phyloP scores from a whole-genome alignment of 2,113 vertebrate species.

The Ivindomyrus marchei region DNA sequence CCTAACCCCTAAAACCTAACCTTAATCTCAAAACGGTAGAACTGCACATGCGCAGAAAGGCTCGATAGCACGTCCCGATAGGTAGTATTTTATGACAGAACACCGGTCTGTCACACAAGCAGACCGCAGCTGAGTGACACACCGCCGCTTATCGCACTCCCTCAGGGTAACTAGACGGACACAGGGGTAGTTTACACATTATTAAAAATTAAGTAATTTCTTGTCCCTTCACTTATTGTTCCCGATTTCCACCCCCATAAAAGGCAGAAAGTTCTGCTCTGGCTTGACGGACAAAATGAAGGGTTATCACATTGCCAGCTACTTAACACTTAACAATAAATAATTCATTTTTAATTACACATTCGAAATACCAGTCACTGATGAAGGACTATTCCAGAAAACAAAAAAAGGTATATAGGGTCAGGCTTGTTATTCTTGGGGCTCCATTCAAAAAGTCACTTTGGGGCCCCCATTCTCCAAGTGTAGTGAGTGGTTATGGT shows the following conservation, averaged over 20 bases:
- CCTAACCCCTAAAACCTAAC: no score
- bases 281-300: neutral
- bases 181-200: constrained; percentile 12
- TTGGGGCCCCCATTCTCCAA: neutral
- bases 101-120: neutral
- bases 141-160: neutral
- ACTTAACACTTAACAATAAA: neutral
- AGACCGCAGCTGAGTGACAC: constrained; percentile 31
- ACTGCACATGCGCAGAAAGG: no score
- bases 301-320: neutral
- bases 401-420: neutral
- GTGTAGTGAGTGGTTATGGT: neutral
- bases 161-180: neutral
- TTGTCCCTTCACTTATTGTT: neutral
- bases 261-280: neutral
- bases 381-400: neutral
- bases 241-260: neutral
- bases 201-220: neutral
- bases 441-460: neutral
- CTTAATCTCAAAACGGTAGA: no score
- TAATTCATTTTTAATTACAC: neutral
- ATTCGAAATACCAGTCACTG: neutral
- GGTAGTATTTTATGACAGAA: no score
- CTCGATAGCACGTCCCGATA: no score
- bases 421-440: neutral